Evolutionary conservation across 2,113 vertebrate genomes (phyloP), one percentile per base, ranked within the genome.

Genomic region (Oostethus manadensis): DNA sequence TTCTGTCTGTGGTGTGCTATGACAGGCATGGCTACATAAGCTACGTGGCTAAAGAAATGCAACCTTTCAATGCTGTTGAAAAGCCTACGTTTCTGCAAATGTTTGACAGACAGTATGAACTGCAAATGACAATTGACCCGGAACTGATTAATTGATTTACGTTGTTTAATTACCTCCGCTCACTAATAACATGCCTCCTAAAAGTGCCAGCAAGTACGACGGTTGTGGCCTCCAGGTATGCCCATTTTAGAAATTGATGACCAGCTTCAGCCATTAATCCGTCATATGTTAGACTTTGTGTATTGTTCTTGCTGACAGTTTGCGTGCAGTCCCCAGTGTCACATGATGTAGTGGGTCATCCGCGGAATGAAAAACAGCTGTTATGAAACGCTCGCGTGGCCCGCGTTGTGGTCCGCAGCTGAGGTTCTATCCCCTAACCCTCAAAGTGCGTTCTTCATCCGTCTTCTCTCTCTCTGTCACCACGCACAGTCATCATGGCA

Each of bases 401-500:
- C 46, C 22, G 22, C 4, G 20, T 38, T 10, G 8, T 43, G 49
- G 10, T 53, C 35, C 50, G 8, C 17, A 47, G 26, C 16, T 10
- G 22, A 23, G 48, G 13, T 18, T 20, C 6, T 10, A 8, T 47
- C 9, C 47, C 51, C n/a, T 54, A 43, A 64, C 8, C 8, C 50
- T 45, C 38, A 29, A 53, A 11, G 21, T 10, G n/a, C 33, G 2
- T 22, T 15, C 38, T 4, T 55, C 22, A 29, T 15, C 1, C 33
- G 50, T 2, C 3, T 2, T 45, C 35, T 64, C 1, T 18, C 1
- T 10, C 15, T 6, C 16, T 46, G 13, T 23, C 23, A 2, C 15
- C 7, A 11, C 43, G 20, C 23, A 16, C 62, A 69, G 73, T 51
- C 76, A 80, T 60, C 68, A 95, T 96, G 93, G 93, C 93, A 2